Evolutionary conservation across 2,113 vertebrate species (phyloP).

Genomic region (Cheirogaleus medius): DNA sequence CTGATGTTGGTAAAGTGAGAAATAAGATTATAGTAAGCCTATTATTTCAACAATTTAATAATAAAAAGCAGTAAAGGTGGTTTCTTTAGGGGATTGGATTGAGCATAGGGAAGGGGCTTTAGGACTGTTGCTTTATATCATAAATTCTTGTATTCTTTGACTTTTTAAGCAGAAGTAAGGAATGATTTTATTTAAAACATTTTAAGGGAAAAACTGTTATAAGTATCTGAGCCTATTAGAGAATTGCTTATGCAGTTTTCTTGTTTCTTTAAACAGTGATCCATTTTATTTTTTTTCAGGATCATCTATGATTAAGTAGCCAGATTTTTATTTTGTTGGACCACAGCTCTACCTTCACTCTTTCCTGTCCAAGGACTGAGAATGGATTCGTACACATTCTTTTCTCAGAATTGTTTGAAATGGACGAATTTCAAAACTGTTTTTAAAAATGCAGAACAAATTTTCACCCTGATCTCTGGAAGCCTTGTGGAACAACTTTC

Average conservation of each 20-base stretch:
- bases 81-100: neutral
- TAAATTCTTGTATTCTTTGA: neutral
- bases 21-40: neutral
- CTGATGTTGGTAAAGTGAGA: neutral
- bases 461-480: neutral
- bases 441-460: neutral
- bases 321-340: neutral
- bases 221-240: neutral
- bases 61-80: neutral
- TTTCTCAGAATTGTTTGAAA: neutral
- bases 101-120: neutral
- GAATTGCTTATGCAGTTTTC: neutral
- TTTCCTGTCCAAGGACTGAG: neutral
- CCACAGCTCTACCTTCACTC: neutral
- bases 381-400: neutral
- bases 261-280: neutral
- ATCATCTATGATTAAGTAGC: neutral
- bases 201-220: neutral
- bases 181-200: neutral
- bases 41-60: neutral
- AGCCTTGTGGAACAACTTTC: accelerated
- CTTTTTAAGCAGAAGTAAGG: neutral
- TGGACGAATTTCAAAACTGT: neutral
- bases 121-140: neutral
- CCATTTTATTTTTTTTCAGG: neutral